Conservation (phyloP, 2,797 vertebrate species). For the Hozukius guyotensis region DNA sequence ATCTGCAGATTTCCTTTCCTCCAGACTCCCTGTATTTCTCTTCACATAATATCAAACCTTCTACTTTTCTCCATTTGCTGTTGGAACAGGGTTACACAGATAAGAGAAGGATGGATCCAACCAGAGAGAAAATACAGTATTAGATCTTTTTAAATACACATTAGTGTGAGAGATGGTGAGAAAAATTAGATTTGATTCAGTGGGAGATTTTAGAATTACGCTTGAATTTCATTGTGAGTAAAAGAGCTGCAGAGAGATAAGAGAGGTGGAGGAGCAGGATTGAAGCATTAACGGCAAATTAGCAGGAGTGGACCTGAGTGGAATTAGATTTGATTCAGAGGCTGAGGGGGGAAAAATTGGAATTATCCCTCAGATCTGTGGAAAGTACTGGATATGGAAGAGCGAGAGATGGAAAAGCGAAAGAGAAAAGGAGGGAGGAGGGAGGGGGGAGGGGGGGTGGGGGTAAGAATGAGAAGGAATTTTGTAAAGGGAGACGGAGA, state of each 20-base stretch:
- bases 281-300: constrained; percentile 65
- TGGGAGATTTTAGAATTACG: constrained; percentile 58
- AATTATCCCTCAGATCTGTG: constrained; percentile 60
- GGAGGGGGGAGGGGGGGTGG: no score
- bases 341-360: constrained; percentile 40
- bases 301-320: constrained; percentile 60
- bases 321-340: constrained; percentile 72
- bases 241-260: constrained; percentile 47
- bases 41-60: constrained; percentile 1
- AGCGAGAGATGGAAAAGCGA: neutral
- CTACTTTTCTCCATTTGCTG: neutral
- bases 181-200: constrained; percentile 74
- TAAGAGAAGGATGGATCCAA: neutral
- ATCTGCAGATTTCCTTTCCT: neutral
- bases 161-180: constrained; percentile 54
- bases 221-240: constrained; percentile 62
- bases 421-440: neutral
- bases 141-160: constrained; percentile 57
- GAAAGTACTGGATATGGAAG: constrained; percentile 29
- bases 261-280: constrained; percentile 26
- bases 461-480: constrained; percentile 20
- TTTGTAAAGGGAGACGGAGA: constrained; percentile 32
- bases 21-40: neutral
- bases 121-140: constrained; percentile 40
- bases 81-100: neutral